phyloP scores from a whole-genome alignment of 2,888 invertebrate genomes.

The Megamerina dolium region DNA sequence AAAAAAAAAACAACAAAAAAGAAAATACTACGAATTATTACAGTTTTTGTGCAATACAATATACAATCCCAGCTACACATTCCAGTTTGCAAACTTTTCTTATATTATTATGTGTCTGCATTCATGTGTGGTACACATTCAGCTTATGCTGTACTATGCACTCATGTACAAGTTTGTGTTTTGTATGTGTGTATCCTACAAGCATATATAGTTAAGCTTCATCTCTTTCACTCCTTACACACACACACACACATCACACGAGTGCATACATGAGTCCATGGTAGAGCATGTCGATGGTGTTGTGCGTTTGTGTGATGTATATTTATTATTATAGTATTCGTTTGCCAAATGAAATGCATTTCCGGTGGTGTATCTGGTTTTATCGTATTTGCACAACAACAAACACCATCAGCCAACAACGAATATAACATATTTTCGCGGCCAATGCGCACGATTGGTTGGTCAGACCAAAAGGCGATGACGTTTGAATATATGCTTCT shows the following conservation, averaged over 20 bases:
- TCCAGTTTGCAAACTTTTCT: not conserved
- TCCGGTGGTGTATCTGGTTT: not conserved
- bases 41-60: too few relatives aligned
- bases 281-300: not conserved
- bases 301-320: not conserved
- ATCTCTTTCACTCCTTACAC: too few relatives aligned
- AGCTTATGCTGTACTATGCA: not conserved
- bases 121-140: not conserved
- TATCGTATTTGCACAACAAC: too few relatives aligned
- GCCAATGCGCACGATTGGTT: constrained; percentile 33
- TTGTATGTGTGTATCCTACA: too few relatives aligned
- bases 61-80: not conserved
- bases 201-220: too few relatives aligned
- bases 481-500: not conserved
- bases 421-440: too few relatives aligned
- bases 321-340: not conserved
- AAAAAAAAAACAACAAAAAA: too few relatives aligned
- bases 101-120: not conserved
- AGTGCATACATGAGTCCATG: not conserved
- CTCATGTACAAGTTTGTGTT: not conserved
- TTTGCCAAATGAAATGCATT: not conserved
- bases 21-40: not conserved
- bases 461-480: constrained; percentile 31
- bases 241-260: too few relatives aligned
- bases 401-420: too few relatives aligned